A percentile compares a stretch with the other conserved stretches of the same genome.
These are phyloP conservation scores for Apostichopus parvimensis DNA, from an alignment of 35 echinoderm and acorn worm species.

Conservation along the genomic window DNA sequence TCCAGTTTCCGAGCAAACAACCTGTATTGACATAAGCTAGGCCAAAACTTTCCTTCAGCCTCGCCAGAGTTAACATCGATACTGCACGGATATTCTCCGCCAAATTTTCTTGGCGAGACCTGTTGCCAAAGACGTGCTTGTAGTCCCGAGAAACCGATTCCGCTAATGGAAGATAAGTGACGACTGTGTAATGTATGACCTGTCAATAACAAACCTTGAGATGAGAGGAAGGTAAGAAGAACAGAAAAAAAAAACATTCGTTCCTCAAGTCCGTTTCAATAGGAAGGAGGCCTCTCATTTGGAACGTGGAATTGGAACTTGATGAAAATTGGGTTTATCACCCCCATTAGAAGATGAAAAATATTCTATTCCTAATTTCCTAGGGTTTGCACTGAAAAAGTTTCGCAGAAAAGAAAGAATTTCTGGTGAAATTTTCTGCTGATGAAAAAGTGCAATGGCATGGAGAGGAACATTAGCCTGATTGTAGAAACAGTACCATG, in stretches of 20 bases:
- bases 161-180: slow-evolving; percentile 38
- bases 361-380: neutral
- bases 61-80: slow-evolving; percentile 12
- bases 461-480: too few species aligned
- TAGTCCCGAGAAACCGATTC: slow-evolving; percentile 3
- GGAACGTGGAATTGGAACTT: neutral
- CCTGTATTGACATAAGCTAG: slow-evolving; percentile 1
- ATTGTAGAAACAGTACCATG: too few species aligned
- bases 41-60: slow-evolving; percentile 13
- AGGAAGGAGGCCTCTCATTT: neutral
- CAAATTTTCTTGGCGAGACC: neutral
- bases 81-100: slow-evolving; percentile 4
- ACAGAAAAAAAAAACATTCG: neutral
- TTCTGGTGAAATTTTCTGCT: too few species aligned
- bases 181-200: slow-evolving; percentile 5
- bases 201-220: neutral
- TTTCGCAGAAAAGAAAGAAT: too few species aligned
- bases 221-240: neutral
- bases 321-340: neutral
- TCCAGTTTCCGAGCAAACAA: slow-evolving; percentile 31
- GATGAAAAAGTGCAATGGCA: too few species aligned
- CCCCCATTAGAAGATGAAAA: slow-evolving; percentile 12
- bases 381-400: neutral
- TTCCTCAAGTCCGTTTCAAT: neutral
- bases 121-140: slow-evolving; percentile 31